A percentile compares a stretch with the other conserved stretches of the same genome.
Conservation (phyloP, 2,113 vertebrate species). For the Nansenia antarctica region DNA sequence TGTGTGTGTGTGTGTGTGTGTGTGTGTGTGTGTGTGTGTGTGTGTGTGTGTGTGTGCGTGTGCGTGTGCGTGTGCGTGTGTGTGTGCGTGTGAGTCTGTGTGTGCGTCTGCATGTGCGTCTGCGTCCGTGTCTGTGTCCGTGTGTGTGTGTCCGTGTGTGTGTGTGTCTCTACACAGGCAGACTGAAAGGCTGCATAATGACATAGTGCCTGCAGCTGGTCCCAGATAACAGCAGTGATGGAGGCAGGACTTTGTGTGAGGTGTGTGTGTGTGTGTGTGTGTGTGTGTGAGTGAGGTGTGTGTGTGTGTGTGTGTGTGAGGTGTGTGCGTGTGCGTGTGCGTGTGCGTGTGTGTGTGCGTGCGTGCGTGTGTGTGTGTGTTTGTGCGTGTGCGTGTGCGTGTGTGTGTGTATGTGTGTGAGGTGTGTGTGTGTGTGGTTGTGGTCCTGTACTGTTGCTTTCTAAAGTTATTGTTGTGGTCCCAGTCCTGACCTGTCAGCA, state of each 20-base stretch:
- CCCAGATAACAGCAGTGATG: constrained; percentile 37
- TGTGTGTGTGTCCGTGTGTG: background rate
- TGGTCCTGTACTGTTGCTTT: too few relatives aligned
- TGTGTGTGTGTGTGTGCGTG: background rate
- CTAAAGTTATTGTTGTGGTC: too few relatives aligned
- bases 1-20: too few relatives aligned
- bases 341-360: background rate
- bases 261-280: background rate
- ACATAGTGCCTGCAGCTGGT: constrained; percentile 35
- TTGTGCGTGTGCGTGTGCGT: background rate
- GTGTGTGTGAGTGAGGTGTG: background rate
- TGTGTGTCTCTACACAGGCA: constrained; percentile 50
- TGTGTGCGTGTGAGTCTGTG: background rate
- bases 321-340: constrained; percentile 1
- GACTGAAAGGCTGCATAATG: constrained; percentile 54
- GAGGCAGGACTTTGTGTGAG: constrained; percentile 7
- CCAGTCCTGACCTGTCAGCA: too few relatives aligned
- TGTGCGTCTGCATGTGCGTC: too few relatives aligned
- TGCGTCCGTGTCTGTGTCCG: too few relatives aligned
- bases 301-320: constrained; percentile 7
- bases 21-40: background rate
- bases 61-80: background rate
- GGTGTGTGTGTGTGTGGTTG: too few relatives aligned
- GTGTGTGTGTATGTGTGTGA: constrained; percentile 7
- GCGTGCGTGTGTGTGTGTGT: background rate